Evolutionary conservation across 2,888 invertebrate genomes (phyloP).

Genomic region (Pandemis corylana): DNA sequence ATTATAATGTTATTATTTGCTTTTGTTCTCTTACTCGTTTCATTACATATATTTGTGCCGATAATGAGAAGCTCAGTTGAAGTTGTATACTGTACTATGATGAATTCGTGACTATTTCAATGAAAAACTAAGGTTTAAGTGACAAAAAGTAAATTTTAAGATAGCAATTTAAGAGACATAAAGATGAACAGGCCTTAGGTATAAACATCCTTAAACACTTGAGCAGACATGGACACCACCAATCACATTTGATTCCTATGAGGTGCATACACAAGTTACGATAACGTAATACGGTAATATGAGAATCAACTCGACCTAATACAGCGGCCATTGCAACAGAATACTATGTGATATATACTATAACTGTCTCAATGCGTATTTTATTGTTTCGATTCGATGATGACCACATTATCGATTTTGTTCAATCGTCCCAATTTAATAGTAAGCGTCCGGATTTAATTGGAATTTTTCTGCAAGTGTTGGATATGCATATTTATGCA

Average conservation of each 20-base stretch:
- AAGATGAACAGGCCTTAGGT: neutral
- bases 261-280: neutral
- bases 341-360: neutral
- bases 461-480: neutral
- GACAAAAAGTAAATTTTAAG: neutral
- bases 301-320: neutral
- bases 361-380: no score
- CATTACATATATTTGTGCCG: no score
- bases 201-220: conserved; percentile 31
- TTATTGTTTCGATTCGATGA: neutral
- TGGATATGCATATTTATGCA: neutral
- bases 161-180: neutral
- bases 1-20: no score
- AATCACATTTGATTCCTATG: neutral
- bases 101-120: no score
- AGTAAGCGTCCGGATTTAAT: neutral
- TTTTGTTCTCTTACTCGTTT: no score
- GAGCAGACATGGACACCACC: conserved; percentile 28
- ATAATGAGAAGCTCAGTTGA: no score
- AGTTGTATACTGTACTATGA: no score
- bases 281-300: neutral
- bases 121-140: no score
- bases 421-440: neutral
- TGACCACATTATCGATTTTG: neutral
- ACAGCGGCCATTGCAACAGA: neutral